phyloP scores from a whole-genome alignment of 2,797 vertebrate species.

The Diplodus sargus region DNA sequence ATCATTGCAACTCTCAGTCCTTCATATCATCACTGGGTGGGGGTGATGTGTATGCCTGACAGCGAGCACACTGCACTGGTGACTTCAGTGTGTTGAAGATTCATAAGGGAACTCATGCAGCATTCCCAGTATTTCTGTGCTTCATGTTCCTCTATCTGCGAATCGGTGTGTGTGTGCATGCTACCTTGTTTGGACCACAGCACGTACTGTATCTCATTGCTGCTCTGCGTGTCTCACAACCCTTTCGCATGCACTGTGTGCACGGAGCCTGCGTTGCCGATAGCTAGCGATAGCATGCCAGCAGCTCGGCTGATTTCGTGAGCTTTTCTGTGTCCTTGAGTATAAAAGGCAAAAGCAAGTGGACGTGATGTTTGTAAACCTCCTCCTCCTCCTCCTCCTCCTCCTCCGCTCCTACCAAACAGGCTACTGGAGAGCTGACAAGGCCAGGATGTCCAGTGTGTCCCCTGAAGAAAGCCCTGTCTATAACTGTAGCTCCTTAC shows the following conservation, averaged over 20 bases:
- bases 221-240: neutral
- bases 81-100: slow-evolving; percentile 20
- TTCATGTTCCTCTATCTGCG: slow-evolving; percentile 24
- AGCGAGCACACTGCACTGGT: slow-evolving; percentile 16
- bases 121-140: slow-evolving; percentile 13
- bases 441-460: slow-evolving; percentile 92
- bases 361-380: slow-evolving; percentile 70
- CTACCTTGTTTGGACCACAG: slow-evolving; percentile 17
- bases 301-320: slow-evolving; percentile 37
- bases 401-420: slow-evolving; percentile 89
- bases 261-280: slow-evolving; percentile 25
- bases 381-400: slow-evolving; percentile 64
- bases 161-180: slow-evolving; percentile 37
- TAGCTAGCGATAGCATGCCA: slow-evolving; percentile 26
- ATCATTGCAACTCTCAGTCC: slow-evolving; percentile 14
- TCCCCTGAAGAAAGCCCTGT: slow-evolving; percentile 91
- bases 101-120: neutral
- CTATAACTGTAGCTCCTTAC: slow-evolving; percentile 97
- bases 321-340: slow-evolving; percentile 41
- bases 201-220: slow-evolving; percentile 16
- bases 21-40: slow-evolving; percentile 17
- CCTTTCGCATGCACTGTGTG: slow-evolving; percentile 39
- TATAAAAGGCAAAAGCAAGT: slow-evolving; percentile 58
- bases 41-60: slow-evolving; percentile 35
- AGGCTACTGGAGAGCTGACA: slow-evolving; percentile 99